Base-by-base conservation (phyloP, 2,113 vertebrate genomes). In the Prunella fulvescens region DNA sequence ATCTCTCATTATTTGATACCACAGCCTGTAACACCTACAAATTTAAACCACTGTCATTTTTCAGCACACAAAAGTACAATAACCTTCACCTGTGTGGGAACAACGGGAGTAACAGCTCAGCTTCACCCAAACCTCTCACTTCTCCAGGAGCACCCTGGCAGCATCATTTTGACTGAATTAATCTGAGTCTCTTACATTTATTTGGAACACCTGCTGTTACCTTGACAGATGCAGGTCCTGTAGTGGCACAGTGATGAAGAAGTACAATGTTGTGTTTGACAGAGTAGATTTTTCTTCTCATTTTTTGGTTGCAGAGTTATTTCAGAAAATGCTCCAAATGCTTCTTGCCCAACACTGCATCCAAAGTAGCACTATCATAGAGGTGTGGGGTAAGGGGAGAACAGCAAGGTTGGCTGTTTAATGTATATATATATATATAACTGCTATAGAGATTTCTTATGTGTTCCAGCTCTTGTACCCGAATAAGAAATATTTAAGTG, bases 181-280 rank as follows among this genome's bases (percentile, higher is more conserved):
- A 89, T 84, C 87, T 56, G 42, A 93, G 74, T 64, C 53, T 72
- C 19, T 82, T 94, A 73, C 40, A 72, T 95, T 94, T 94, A 62
- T 95, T 91, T 96, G 81, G 65, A 94, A 72, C 80, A 81, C 86
- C 73, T 92, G 42, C 86, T 94, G n/a, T 90, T 95, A 91, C 67
- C 73, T 81, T 97, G 93, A 92, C 93, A 92, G 92, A 87, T 51
- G 29, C 3, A 10, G 92, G 94, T 91, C 78, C 11, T 57, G 61
- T 61, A 71, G 90, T 90, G 76, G 93, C 94, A 86, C 23, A 33
- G 87, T 37, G 82, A 91, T 89, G 86, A 87, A 92, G 92, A 67
- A 24, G 47, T 84, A 81, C 9, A 23, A 54, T 25, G 86, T 37
- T n/a, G 42, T 58, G 33, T 66, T 93, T 96, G 79, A 83, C 50